Percentiles rank a stretch among this genome's conserved stretches.
phyloP scores from a whole-genome alignment of 2,113 vertebrate species.

The Oxygymnocypris stewartii region DNA sequence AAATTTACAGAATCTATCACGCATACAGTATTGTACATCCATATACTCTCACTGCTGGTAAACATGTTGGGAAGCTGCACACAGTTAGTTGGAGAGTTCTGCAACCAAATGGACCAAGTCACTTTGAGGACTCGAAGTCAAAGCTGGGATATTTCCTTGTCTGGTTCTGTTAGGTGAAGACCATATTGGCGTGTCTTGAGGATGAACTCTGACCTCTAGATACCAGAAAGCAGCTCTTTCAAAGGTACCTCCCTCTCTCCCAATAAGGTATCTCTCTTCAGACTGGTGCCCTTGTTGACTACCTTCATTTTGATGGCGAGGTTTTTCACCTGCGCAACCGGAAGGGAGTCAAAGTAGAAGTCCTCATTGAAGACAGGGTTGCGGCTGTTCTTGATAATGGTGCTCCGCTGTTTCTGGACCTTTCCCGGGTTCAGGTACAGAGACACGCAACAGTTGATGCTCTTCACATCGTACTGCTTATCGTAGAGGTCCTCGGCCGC shows the following conservation, averaged over 20 bases:
- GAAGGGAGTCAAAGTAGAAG: constrained; percentile 94
- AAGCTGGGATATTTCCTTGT: neutral
- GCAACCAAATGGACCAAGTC: neutral
- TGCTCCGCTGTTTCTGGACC: constrained; percentile 95
- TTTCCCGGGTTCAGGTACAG: constrained; percentile 94
- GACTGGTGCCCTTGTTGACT: constrained; percentile 96
- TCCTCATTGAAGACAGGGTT: constrained; percentile 97
- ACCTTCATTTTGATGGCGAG: constrained; percentile 94
- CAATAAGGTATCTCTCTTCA: constrained; percentile 91
- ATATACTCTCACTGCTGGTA: constrained; percentile 22
- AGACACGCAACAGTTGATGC: constrained; percentile 95
- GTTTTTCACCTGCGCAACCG: constrained; percentile 81
- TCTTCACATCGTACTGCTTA: constrained; percentile 81
- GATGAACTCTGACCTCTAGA: constrained; percentile 56
- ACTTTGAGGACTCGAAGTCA: neutral
- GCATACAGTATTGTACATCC: constrained; percentile 15
- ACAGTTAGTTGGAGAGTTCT: neutral
- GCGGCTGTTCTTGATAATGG: constrained; percentile 95
- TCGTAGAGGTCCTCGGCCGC: constrained; percentile 90
- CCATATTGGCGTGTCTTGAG: neutral
- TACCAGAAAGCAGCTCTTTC: constrained; percentile 78
- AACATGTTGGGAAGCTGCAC: constrained; percentile 26
- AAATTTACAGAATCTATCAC: constrained; percentile 20
- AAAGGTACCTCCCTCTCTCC: constrained; percentile 89
- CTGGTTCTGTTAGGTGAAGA: neutral